A percentile compares a stretch with the other conserved stretches of the same genome.
phyloP scores from a whole-genome alignment of 1,140 invertebrate genomes.

The Frieseomelitta varia region DNA sequence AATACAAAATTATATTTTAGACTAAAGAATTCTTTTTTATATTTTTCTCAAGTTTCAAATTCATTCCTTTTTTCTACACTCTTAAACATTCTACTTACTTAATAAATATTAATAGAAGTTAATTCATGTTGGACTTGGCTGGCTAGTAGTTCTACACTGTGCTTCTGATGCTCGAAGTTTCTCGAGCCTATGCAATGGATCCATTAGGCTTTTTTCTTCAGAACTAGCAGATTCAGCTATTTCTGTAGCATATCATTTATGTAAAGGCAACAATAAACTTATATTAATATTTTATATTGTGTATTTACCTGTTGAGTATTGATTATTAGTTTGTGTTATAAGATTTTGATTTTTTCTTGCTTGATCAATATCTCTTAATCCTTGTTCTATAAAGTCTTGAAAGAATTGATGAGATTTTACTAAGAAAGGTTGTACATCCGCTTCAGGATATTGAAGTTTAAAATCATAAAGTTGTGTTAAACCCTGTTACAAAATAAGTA shows the following conservation, averaged over 20 bases:
- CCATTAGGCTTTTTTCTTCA: slow-evolving; percentile 74
- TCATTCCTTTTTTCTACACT: neutral
- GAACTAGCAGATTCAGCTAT: slow-evolving; percentile 52
- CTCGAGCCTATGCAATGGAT: slow-evolving; percentile 78
- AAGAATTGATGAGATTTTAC: slow-evolving; percentile 95
- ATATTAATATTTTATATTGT: slow-evolving; percentile 10
- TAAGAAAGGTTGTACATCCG: slow-evolving; percentile 93
- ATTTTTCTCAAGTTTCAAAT: neutral
- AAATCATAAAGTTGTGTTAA: slow-evolving; percentile 94
- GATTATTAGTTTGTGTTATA: slow-evolving; percentile 71
- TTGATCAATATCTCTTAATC: slow-evolving; percentile 91
- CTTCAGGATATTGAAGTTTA: slow-evolving; percentile 93
- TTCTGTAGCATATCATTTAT: slow-evolving; percentile 51
- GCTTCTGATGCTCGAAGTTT: slow-evolving; percentile 78
- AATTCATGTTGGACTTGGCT: slow-evolving; percentile 74
- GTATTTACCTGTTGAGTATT: slow-evolving; percentile 71
- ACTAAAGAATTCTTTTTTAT: neutral
- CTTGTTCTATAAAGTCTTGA: slow-evolving; percentile 95
- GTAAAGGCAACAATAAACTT: slow-evolving; percentile 3
- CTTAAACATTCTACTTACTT: slow-evolving; percentile 11
- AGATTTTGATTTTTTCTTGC: slow-evolving; percentile 81
- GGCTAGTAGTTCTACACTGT: slow-evolving; percentile 71
- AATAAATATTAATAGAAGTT: slow-evolving; percentile 4
- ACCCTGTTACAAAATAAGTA: slow-evolving; percentile 82
- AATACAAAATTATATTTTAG: neutral